Evolutionary conservation across 2,888 invertebrate genomes (phyloP), one percentile per base, ranked within the genome.

Genomic region (Cyaniris semiargus): DNA sequence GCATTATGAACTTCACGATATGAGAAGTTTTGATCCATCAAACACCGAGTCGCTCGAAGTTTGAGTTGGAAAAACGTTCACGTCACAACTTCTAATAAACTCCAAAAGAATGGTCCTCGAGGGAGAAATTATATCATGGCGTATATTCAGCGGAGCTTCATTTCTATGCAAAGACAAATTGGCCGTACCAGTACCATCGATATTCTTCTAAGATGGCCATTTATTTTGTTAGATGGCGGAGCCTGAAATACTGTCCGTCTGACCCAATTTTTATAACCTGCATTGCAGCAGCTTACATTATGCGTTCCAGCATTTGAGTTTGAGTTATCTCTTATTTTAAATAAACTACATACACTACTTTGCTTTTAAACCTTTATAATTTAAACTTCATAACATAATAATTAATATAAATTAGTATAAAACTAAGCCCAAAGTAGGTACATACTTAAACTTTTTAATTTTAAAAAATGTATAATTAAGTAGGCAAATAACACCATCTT

Each of bases 251-350:
- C n/a, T 58, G 56, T 21, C 4, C 66, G 66, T 15, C 15, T 70
- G 76, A 76, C 76, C 76, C 76, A 76, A 76, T 76, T 76, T 76
- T 76, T 76, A 53, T 76, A 70, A 76, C 70, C 76, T 76, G 76
- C 76, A 76, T 53, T 76, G 76, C 76, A 66, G 76, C 70, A n/a
- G 66, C 70, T 44, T 27, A 66, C 27, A 66, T 66, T 31, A 27
- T 31, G 31, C 34, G 31, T 53, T 31, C 27, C 66, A 31, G 31
- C 27, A 27, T 66, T 66, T 66, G 60, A 58, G 8, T 58, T 58
- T 58, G 21, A 66, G 60, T 27, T 66, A 27, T 66, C 23, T 66
- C 58, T 58, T 58, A 58, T 58, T 66, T 66, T 66, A 66, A 66
- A 27, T 66, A 23, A 21, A 66, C 23, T 66, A 3, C 23, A 66